Base-by-base conservation (phyloP, 2,888 invertebrate genomes). In the Tyria jacobaeae region DNA sequence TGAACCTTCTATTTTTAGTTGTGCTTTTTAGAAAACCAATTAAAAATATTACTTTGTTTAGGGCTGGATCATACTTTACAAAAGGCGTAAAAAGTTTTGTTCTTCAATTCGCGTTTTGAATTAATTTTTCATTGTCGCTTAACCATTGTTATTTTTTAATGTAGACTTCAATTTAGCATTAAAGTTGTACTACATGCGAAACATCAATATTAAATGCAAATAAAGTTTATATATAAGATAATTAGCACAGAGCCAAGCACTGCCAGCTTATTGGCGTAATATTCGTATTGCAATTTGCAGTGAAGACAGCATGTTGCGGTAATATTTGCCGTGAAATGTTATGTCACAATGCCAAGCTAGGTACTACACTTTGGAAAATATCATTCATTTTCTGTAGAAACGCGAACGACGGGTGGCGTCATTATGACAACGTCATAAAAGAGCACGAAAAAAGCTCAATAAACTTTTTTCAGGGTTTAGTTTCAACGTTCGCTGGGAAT, bases 281-380 rank as follows among this genome's bases (percentile, higher is more conserved):
- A 68, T 64, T 62, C 56, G 31, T 69, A 61, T 64, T 67, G 66
- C 64, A 66, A 67, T 74, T 67, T 68, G 58, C 64, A 55, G 50
- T 41, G 55, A 66, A 49, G 58, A 27, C 51, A 49, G 48, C 34
- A 49, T 54, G 47, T 50, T 66, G 66, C 24, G 60, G 60, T 64
- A 62, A 64, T 39, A 60, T 64, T 52, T 24, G 50, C 56, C 34
- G 17, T 64, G 57, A 66, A 73, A 70, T 63, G 62, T 61, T 60
- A 62, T 61, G 62, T 56, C 54, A 56, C 47, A 53, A 44, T 35
- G 55, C 47, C 7, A 58, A 50, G 39, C 54, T 31, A 49, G 39
- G n/a, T n/a, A n/a, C n/a, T 57, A 49, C 47, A 62, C 61, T 51
- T 24, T 27, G 17, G 47, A 25, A 52, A 49, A 58, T 60, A 56